These are phyloP conservation scores for Prionailurus viverrinus DNA, from an alignment of 2,113 vertebrate species.

Conservation along the genomic window DNA sequence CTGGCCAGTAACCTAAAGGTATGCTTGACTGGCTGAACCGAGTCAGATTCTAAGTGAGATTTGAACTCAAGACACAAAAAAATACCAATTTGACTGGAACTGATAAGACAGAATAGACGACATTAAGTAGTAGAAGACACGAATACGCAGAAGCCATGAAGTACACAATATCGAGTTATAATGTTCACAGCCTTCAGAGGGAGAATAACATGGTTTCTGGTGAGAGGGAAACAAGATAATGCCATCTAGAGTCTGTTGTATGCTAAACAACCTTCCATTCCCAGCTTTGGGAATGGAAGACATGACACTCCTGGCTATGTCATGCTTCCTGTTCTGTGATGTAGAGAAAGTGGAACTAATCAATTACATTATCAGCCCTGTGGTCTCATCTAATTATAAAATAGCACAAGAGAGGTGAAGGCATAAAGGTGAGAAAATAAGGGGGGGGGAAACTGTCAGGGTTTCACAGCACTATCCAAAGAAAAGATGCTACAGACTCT, in stretches of 20 bases:
- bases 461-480: neutral
- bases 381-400: neutral
- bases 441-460: neutral
- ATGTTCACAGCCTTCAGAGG: neutral
- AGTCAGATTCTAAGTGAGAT: neutral
- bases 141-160: neutral
- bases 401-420: neutral
- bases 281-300: neutral
- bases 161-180: neutral
- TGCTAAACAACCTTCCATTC: neutral
- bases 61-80: neutral
- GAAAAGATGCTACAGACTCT: neutral
- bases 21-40: neutral
- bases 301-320: neutral
- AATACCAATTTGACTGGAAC: neutral
- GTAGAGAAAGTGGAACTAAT: neutral
- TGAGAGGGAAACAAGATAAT: neutral
- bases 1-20: neutral
- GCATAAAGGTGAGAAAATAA: neutral
- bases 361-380: neutral
- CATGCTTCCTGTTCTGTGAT: neutral
- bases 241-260: neutral
- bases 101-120: neutral
- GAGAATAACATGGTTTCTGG: neutral
- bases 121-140: neutral